Percentiles rank a stretch among this genome's conserved stretches.
Evolutionary conservation across 2,888 invertebrate species (phyloP).

Genomic region (Rhyacophila evoluta): DNA sequence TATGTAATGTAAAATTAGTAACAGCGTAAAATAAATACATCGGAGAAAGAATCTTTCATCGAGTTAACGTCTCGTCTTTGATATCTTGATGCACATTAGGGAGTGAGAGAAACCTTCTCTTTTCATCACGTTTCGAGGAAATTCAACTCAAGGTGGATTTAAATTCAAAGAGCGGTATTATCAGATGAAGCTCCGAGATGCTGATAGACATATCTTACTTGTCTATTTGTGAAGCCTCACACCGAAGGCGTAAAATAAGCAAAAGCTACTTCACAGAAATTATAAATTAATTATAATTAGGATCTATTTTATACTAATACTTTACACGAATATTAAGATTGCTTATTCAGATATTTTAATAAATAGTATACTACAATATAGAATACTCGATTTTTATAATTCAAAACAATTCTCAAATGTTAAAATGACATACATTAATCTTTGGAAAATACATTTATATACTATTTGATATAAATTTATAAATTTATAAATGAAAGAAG

Average conservation of each 20-base stretch:
- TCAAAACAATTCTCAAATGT: no score
- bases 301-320: no score
- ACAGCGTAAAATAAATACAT: not conserved
- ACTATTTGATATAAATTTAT: no score
- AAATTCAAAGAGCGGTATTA: constrained; percentile 11
- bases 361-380: no score
- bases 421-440: no score
- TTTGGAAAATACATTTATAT: no score
- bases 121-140: not conserved
- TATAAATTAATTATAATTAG: not conserved
- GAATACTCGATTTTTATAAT: no score
- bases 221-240: not conserved
- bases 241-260: not conserved
- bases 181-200: not conserved
- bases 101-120: constrained; percentile 17
- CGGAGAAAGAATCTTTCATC: not conserved
- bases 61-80: constrained; percentile 24
- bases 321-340: no score
- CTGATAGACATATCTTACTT: constrained; percentile 20
- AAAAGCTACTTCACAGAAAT: not conserved
- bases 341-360: no score
- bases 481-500: no score
- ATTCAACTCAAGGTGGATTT: constrained; percentile 18
- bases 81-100: constrained; percentile 24
- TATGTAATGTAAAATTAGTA: not conserved